Base-by-base conservation (phyloP, 2,888 invertebrate species). In the Lampropteryx suffumata region DNA sequence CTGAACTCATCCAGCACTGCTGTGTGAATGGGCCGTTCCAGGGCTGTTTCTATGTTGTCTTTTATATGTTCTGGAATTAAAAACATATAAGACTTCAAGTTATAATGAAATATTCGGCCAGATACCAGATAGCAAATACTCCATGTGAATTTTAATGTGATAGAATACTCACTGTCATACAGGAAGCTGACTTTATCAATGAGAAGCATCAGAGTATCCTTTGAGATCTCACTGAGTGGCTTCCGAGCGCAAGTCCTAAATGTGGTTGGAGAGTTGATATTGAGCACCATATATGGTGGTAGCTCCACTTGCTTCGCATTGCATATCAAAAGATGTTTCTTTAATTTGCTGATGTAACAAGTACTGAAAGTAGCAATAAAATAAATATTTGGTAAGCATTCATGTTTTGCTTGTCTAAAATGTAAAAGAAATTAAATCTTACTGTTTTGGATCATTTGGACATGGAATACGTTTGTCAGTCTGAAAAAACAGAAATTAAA, bases 381-480 rank as follows among this genome's bases (percentile, higher is more conserved):
- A n/a, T n/a, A n/a, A n/a, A n/a, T n/a, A n/a, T n/a, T n/a, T 17
- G 17, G 17, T 17, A 17, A 17, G 4, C 17, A 2, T 3, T 4
- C 17, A 3, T 17, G 17, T 2, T 17, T 17, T 17, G 17, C 17
- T 17, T n/a, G n/a, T n/a, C n/a, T n/a, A n/a, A n/a, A n/a, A n/a
- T n/a, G n/a, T n/a, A n/a, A n/a, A n/a, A n/a, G n/a, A n/a, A n/a
- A n/a, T n/a, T n/a, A n/a, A 12, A 29, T 33, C 92, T 78, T 86
- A 94, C 92, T 96, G 95, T 69, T 93, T 94, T 1, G 92, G 88
- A 78, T 95, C 95, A 57, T 95, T 82, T 0, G 95, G 95, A 64
- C 95, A 96, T 13, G 92, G 89, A 54, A 95, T 91, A 45, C 95
- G 88, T 30, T 78, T 71, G 64, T 87, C 78, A 44, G 60, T 67